Percentiles rank a stretch among this genome's conserved stretches.
Conservation (phyloP, 2,888 invertebrate genomes). For the Ophraella communa region DNA sequence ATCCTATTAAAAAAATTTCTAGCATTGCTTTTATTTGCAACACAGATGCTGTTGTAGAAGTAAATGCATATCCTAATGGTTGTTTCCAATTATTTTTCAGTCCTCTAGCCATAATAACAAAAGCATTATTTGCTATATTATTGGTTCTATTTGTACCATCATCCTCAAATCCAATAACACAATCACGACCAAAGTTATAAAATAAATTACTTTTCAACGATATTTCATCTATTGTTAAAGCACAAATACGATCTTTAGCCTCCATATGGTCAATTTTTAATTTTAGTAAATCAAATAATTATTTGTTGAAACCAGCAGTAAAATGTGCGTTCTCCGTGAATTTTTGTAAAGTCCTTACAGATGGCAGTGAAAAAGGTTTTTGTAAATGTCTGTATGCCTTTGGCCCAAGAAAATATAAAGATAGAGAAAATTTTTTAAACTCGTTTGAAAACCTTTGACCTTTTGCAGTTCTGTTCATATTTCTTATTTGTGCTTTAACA, state of each 20-base stretch:
- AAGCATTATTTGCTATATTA: background rate
- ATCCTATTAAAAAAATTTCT: slow-evolving; percentile 3
- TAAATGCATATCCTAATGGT: slow-evolving; percentile 1
- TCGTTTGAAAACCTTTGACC: background rate
- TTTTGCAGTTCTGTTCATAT: background rate
- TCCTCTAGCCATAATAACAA: slow-evolving; percentile 19
- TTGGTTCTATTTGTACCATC: slow-evolving; percentile 1
- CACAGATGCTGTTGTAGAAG: slow-evolving; percentile 2
- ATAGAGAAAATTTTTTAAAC: background rate
- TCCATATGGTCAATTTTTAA: background rate
- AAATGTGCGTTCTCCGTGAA: background rate
- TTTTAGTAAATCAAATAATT: background rate
- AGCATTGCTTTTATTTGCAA: background rate
- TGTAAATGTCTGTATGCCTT: background rate
- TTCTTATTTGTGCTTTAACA: background rate
- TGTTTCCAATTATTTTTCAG: slow-evolving; percentile 2
- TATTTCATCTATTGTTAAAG: background rate
- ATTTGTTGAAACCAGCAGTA: background rate
- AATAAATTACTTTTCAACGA: background rate
- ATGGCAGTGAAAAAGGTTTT: background rate
- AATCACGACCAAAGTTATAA: slow-evolving; percentile 10
- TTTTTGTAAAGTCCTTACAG: background rate
- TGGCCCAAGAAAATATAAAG: background rate
- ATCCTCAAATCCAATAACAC: slow-evolving; percentile 8
- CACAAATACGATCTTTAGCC: background rate